phyloP scores from a whole-genome alignment of 2,888 invertebrate genomes.

The Apotomis capreana region DNA sequence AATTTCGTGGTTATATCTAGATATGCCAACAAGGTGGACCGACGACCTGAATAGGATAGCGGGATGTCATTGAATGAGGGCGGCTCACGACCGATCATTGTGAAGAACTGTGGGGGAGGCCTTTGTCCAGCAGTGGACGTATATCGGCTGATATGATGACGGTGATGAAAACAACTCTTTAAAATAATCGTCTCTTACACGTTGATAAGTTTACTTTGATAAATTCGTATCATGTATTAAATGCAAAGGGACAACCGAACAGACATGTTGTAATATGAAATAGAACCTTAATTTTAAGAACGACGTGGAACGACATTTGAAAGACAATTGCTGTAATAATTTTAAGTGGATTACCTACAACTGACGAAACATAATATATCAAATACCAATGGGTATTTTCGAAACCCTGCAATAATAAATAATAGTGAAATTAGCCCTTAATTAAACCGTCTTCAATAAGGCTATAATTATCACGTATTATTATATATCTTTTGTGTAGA shows the following conservation, averaged over 20 bases:
- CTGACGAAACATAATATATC: not conserved
- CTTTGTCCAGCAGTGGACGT: too few species aligned
- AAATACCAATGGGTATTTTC: constrained; percentile 4
- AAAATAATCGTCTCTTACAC: too few species aligned
- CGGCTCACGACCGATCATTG: too few species aligned
- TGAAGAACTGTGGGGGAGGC: too few species aligned
- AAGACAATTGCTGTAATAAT: constrained; percentile 16
- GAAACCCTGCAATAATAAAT: constrained; percentile 19
- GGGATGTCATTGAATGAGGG: too few species aligned
- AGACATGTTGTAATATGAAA: constrained; percentile 7
- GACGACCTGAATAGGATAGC: too few species aligned
- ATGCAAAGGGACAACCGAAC: constrained; percentile 9
- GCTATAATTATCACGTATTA: constrained; percentile 27
- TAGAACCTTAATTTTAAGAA: constrained; percentile 8
- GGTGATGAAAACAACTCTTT: too few species aligned
- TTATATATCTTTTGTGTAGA: constrained; percentile 28
- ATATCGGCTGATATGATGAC: too few species aligned
- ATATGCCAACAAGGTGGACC: too few species aligned
- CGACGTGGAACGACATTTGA: constrained; percentile 4
- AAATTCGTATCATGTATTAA: constrained; percentile 4
- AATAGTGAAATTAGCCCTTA: constrained; percentile 20
- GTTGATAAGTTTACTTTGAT: not conserved
- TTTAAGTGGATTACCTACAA: constrained; percentile 16
- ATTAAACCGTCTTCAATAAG: constrained; percentile 22
- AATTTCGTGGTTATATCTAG: too few species aligned